phyloP scores from a whole-genome alignment of 2,888 invertebrate species.

The Timema podura region DNA sequence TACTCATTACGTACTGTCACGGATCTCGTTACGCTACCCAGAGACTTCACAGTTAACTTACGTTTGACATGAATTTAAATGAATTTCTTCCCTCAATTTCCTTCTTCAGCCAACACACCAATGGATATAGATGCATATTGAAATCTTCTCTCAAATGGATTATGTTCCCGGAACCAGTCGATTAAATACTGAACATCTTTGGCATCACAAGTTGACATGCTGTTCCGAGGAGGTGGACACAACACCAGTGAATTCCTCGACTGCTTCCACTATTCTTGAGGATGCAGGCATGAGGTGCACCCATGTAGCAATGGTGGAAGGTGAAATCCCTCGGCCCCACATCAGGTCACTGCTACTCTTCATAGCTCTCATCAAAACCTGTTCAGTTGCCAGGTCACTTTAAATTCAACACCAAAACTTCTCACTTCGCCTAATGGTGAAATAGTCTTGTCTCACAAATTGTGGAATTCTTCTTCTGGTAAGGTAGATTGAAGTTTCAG shows the following conservation, averaged over 20 bases:
- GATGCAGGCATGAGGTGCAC: background rate
- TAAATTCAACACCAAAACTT: constrained; percentile 1
- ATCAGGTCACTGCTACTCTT: background rate
- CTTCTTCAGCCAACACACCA: background rate
- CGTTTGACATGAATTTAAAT: background rate
- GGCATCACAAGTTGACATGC: background rate
- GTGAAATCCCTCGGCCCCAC: background rate
- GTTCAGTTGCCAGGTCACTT: background rate
- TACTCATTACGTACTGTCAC: background rate
- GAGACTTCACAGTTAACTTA: background rate
- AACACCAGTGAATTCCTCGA: constrained; percentile 1
- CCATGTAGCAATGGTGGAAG: background rate
- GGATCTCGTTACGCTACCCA: background rate
- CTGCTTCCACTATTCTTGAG: background rate
- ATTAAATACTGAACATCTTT: background rate
- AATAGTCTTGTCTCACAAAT: background rate
- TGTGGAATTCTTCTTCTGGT: background rate
- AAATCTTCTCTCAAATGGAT: constrained; percentile 6
- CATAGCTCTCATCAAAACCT: background rate
- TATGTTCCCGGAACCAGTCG: background rate
- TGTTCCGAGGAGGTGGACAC: background rate
- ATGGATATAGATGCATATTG: constrained; percentile 3
- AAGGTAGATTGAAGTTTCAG: background rate
- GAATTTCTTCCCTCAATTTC: constrained; percentile 8
- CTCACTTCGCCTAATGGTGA: background rate